A percentile compares a stretch with the other conserved stretches of the same genome.
phyloP scores from a whole-genome alignment of 2,888 invertebrate species.

The Rotaria macrura region DNA sequence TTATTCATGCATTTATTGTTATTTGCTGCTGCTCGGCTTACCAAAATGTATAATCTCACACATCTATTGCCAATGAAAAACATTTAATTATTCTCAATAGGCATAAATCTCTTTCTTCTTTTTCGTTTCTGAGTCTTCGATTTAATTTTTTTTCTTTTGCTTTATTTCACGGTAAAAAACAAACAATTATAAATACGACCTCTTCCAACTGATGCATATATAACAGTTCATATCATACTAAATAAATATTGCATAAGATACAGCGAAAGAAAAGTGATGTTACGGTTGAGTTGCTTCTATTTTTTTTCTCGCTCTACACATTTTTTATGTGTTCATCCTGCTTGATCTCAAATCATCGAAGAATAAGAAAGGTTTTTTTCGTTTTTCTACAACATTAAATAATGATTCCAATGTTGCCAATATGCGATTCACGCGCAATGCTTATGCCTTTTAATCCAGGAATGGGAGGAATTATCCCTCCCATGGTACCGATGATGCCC shows the following conservation, averaged over 20 bases:
- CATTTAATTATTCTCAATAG: neutral
- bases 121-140: neutral
- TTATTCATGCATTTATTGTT: slow-evolving; percentile 4
- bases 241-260: neutral
- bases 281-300: neutral
- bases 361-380: too few relatives aligned
- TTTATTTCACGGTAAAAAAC: too few relatives aligned
- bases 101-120: neutral
- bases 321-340: neutral
- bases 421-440: neutral
- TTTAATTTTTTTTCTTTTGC: neutral
- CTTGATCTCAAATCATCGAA: too few relatives aligned
- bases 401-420: neutral
- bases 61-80: neutral
- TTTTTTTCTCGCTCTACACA: neutral
- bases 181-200: too few relatives aligned
- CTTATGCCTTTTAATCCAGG: neutral
- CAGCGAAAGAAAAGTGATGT: neutral
- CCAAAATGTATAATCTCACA: too few relatives aligned
- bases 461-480: neutral
- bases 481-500: neutral
- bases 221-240: neutral
- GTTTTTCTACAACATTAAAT: neutral
- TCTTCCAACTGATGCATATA: neutral
- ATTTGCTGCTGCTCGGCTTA: neutral